A percentile compares a stretch with the other conserved stretches of the same genome.
Conservation (phyloP, 2,797 vertebrate species). For the Notamacropus eugenii region DNA sequence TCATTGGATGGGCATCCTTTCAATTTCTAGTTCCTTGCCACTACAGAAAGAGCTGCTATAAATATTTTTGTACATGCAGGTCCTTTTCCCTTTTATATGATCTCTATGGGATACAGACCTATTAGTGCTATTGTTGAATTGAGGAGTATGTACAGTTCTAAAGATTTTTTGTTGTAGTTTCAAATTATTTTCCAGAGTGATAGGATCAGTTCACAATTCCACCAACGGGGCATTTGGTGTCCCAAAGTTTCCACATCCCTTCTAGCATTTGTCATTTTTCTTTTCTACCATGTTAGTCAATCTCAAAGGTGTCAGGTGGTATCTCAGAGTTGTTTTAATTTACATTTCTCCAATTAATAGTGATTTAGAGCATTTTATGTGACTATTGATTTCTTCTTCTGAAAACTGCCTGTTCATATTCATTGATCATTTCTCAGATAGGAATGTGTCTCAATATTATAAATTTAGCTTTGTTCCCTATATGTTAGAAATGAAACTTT, state of each 20-base stretch:
- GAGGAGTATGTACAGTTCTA: not conserved
- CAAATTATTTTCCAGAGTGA: not conserved
- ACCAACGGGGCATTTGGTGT: not conserved
- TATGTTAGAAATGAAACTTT: not conserved
- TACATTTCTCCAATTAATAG: not conserved
- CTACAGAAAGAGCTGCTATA: not conserved
- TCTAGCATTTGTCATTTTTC: not conserved
- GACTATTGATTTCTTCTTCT: not conserved
- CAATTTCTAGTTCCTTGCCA: not conserved
- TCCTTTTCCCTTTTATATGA: not conserved
- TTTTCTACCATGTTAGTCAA: not conserved
- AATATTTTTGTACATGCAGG: not conserved
- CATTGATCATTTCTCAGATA: not conserved
- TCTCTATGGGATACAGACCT: not conserved
- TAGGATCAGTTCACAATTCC: not conserved
- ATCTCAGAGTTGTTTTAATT: not conserved
- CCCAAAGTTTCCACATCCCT: not conserved
- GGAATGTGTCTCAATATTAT: not conserved
- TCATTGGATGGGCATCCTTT: not conserved
- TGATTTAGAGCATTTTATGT: not conserved
- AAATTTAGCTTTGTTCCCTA: not conserved
- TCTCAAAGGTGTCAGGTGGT: not conserved
- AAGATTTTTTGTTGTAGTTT: not conserved
- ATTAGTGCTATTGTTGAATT: not conserved
- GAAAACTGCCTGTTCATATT: not conserved